phyloP scores from a whole-genome alignment of 1,140 invertebrate species.

The Oncopodura yosiiana region DNA sequence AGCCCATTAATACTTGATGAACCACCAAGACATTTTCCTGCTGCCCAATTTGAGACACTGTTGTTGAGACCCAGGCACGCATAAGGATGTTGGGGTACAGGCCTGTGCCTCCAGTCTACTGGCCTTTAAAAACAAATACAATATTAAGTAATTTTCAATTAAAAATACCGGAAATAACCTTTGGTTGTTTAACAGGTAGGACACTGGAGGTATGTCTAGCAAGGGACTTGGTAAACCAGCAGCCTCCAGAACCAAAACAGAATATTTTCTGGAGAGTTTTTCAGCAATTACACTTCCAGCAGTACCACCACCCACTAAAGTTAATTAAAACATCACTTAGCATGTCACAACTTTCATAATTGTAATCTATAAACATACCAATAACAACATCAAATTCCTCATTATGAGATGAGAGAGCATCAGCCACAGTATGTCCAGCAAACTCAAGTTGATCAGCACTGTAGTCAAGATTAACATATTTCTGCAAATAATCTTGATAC shows the following conservation, averaged over 20 bases:
- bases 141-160: too few species aligned
- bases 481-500: too few species aligned
- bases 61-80: conserved; percentile 21
- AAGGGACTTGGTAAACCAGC: conserved; percentile 1
- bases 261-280: conserved; percentile 2
- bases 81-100: conserved; percentile 18
- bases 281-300: conserved; percentile 9
- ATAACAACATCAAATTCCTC: conserved; percentile 7
- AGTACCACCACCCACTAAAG: conserved; percentile 6
- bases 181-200: conserved; percentile 7
- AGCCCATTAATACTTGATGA: conserved; percentile 21
- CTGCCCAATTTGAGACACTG: conserved; percentile 18
- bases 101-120: conserved; percentile 19
- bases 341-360: too few species aligned
- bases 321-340: background rate
- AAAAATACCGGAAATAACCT: too few species aligned
- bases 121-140: too few species aligned
- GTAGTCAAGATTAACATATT: too few species aligned
- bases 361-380: background rate
- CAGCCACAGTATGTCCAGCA: too few species aligned
- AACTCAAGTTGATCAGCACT: too few species aligned
- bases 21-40: conserved; percentile 20
- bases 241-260: conserved; percentile 7
- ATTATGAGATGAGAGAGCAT: too few species aligned
- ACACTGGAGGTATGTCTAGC: background rate